These are phyloP conservation scores for Stenodema calcarata DNA, from an alignment of 2,888 invertebrate species.

Conservation along the genomic window DNA sequence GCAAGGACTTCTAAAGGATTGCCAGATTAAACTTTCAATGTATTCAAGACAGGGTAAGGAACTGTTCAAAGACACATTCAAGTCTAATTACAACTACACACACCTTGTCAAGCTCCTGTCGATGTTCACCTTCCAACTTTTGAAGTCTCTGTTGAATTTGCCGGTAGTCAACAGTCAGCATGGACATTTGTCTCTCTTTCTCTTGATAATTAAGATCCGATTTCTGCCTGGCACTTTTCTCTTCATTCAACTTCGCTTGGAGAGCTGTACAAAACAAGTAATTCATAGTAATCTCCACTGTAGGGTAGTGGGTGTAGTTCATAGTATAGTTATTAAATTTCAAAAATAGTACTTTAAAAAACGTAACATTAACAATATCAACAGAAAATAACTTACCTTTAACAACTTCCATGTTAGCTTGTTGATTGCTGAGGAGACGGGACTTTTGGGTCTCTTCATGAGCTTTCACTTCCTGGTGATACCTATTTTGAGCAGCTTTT, in stretches of 20 bases:
- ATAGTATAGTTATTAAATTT: too few species aligned
- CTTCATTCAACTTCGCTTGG: conserved; percentile 89
- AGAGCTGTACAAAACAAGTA: conserved; percentile 62
- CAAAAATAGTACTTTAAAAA: too few species aligned
- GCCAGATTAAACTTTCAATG: not conserved
- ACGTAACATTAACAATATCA: too few species aligned
- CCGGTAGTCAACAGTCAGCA: conserved; percentile 93
- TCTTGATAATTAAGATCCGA: conserved; percentile 88
- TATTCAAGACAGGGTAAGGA: too few species aligned
- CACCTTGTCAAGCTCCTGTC: conserved; percentile 85
- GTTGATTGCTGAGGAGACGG: conserved; percentile 84
- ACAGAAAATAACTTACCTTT: conserved; percentile 70
- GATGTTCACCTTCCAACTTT: conserved; percentile 89
- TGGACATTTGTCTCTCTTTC: conserved; percentile 91
- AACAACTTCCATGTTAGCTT: conserved; percentile 90
- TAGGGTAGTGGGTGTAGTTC: too few species aligned
- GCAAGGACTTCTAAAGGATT: too few species aligned
- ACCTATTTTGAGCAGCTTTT: conserved; percentile 81
- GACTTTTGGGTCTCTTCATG: conserved; percentile 89
- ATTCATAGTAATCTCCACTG: too few species aligned
- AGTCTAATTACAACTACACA: not conserved
- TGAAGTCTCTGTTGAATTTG: conserved; percentile 90
- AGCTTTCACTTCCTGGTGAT: conserved; percentile 85
- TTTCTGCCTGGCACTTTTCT: conserved; percentile 84
- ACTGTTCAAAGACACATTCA: too few species aligned